phyloP scores from a whole-genome alignment of 2,888 invertebrate genomes.

The Leptura quadrifasciata region DNA sequence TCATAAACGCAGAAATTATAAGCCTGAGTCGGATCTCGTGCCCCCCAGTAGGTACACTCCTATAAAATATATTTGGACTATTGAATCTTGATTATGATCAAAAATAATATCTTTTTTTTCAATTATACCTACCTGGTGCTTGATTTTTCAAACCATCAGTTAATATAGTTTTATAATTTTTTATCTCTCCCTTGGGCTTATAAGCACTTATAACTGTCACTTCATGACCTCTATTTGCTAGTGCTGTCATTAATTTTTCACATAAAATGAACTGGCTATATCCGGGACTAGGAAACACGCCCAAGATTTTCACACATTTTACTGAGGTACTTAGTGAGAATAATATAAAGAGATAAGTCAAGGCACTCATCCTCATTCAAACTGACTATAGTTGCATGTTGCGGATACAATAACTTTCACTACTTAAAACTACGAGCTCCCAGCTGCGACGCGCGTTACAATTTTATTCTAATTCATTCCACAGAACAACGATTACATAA shows the following conservation, averaged over 20 bases:
- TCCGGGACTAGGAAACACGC: conserved; percentile 60
- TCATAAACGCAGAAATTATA: too few species aligned
- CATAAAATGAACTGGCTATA: conserved; percentile 61
- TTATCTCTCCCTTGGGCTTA: conserved; percentile 67
- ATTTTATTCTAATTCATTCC: not conserved
- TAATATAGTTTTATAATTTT: conserved; percentile 71
- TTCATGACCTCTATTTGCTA: conserved; percentile 70
- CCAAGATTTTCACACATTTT: conserved; percentile 57
- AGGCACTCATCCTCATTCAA: not conserved
- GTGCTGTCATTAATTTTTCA: conserved; percentile 58
- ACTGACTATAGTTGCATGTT: not conserved
- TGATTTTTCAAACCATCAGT: conserved; percentile 25
- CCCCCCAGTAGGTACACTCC: too few species aligned
- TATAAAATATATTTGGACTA: too few species aligned
- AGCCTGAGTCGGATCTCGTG: too few species aligned
- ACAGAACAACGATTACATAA: not conserved
- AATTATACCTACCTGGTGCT: conserved; percentile 35
- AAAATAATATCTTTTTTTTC: too few species aligned
- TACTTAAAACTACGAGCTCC: not conserved
- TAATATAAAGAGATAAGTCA: not conserved
- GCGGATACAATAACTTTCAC: not conserved
- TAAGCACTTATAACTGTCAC: conserved; percentile 66
- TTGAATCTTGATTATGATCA: too few species aligned
- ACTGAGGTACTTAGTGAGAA: not conserved
- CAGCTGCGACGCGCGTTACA: too few species aligned